Evolutionary conservation across 2,113 vertebrate genomes (phyloP).

Genomic region (Chroicocephalus ridibundus): DNA sequence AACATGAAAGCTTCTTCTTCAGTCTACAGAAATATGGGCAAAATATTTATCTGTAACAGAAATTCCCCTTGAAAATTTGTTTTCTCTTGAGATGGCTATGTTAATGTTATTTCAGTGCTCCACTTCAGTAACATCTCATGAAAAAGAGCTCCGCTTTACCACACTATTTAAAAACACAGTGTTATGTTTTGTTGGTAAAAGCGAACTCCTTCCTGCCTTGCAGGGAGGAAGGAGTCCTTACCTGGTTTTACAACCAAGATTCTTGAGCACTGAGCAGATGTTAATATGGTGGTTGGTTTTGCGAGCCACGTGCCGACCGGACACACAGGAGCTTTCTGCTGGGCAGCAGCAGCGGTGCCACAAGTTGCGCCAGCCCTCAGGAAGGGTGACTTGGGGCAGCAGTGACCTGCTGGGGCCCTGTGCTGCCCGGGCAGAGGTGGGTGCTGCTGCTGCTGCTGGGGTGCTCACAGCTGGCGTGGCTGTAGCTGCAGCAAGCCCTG

Average conservation of each 20-base stretch:
- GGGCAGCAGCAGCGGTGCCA: accelerated
- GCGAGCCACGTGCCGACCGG: background rate
- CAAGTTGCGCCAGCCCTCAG: accelerated
- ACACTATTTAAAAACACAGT: background rate
- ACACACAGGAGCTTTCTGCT: background rate
- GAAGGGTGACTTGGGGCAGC: background rate
- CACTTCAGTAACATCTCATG: background rate
- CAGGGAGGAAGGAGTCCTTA: background rate
- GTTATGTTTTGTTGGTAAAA: background rate
- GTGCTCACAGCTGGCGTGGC: background rate
- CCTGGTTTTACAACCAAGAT: background rate
- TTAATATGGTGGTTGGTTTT: background rate
- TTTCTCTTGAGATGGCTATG: background rate
- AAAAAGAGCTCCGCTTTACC: background rate
- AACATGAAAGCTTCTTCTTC: background rate
- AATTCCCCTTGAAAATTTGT: background rate
- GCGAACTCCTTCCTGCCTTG: background rate
- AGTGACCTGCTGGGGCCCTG: too few relatives aligned
- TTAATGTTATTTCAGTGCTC: background rate
- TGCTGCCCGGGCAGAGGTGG: background rate
- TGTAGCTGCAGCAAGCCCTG: background rate
- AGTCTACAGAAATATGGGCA: background rate
- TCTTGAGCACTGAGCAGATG: background rate
- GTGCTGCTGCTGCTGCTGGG: background rate
- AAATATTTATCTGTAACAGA: background rate